Evolutionary conservation across 2,797 vertebrate genomes (phyloP), one percentile per base, ranked within the genome.

Genomic region (Bradypodion pumilum): DNA sequence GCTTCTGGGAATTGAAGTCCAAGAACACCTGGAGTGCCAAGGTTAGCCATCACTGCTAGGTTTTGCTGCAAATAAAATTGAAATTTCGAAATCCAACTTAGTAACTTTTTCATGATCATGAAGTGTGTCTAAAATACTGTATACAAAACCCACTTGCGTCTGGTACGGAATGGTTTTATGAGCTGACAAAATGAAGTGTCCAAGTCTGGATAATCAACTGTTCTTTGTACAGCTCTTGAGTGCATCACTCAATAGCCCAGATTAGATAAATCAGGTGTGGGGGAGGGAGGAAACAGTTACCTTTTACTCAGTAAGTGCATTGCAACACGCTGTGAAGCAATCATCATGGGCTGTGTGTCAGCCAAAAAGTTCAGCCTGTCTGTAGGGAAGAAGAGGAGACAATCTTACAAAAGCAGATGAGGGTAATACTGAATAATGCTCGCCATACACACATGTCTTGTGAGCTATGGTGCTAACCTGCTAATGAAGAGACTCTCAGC

Each of bases 311-410:
- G 10, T 78, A 13, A 3, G 10, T 35, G 62, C 52, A 37, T 92
- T 85, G 80, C n/a, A 2, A 69, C 72, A 52, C 2, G 49, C n/a
- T 25, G n/a, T 86, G 87, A 87, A 92, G 87, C 80, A 91, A 90
- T 76, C 65, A 5, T 0, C 60, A 59, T 63, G 82, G 32, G 74
- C 1, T 25, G 69, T 88, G 78, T 74, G 74, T 80, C 79, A 83
- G 69, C 27, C 35, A 46, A 78, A 25, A 0, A 0, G 0, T 0
- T 69, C 40, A 76, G n/a, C 42, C 37, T 1, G 2, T 77, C 78
- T 4, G 1, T n/a, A 56, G 1, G 0, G 32, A 76, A 25, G 23
- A 10, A 78, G 1, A 44, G 8, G 4, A 70, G 25, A 23, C 16
- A 40, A 40, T 8, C 68, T 27, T 40, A 37, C 21, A 70, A 70